These are phyloP conservation scores for Aspidiotus destructor DNA, from an alignment of 2,888 invertebrate species.

Conservation along the genomic window DNA sequence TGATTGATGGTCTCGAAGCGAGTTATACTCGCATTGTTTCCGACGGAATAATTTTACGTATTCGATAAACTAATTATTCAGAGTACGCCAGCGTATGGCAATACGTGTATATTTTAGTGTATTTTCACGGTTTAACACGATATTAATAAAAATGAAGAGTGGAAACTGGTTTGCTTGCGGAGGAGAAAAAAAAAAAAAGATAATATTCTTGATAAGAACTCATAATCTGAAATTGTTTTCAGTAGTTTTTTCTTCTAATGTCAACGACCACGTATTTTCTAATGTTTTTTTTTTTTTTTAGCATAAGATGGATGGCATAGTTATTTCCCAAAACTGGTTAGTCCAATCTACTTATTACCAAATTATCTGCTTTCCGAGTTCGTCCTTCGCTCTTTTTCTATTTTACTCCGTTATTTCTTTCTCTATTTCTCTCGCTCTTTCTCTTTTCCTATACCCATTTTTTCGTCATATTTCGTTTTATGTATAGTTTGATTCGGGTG, in stretches of 20 bases:
- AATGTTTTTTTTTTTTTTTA: slow-evolving; percentile 27
- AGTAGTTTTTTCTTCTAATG: slow-evolving; percentile 32
- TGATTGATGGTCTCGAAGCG: no score
- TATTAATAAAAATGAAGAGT: slow-evolving; percentile 6
- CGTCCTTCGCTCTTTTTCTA: background rate
- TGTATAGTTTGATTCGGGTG: slow-evolving; percentile 22
- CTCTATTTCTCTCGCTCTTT: background rate
- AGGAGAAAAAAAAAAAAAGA: slow-evolving; percentile 14
- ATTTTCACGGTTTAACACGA: background rate
- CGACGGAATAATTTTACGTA: no score
- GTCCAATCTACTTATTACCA: slow-evolving; percentile 31
- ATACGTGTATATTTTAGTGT: no score
- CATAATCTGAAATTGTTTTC: slow-evolving; percentile 30
- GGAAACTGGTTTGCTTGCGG: background rate
- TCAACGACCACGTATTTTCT: slow-evolving; percentile 32
- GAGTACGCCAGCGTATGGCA: no score
- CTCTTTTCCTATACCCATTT: background rate
- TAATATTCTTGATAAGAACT: slow-evolving; percentile 27
- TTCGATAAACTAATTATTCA: no score
- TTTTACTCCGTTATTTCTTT: background rate
- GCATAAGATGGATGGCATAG: slow-evolving; percentile 31
- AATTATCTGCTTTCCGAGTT: slow-evolving; percentile 22
- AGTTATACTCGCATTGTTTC: no score
- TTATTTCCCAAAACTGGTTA: slow-evolving; percentile 31
- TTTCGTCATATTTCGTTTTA: slow-evolving; percentile 11